Percentiles rank a stretch among this genome's conserved stretches.
phyloP scores from a whole-genome alignment of 2,888 invertebrate genomes.

The Sturmia bella region DNA sequence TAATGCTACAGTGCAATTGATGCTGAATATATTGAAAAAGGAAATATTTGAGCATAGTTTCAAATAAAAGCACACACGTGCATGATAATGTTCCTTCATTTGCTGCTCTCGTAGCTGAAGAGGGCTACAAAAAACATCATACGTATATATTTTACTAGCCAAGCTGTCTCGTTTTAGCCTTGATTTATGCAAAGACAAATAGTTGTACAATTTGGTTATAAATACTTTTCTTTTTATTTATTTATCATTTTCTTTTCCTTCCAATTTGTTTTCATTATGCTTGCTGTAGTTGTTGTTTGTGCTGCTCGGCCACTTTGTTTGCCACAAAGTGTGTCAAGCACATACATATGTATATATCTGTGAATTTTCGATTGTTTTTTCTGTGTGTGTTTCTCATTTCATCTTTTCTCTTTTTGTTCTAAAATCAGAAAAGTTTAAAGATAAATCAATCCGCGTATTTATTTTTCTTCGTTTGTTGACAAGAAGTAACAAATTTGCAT shows the following conservation, averaged over 20 bases:
- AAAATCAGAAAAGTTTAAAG: slow-evolving; percentile 1
- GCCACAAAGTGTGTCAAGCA: slow-evolving; percentile 20
- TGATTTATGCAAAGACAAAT: slow-evolving; percentile 44
- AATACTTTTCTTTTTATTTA: slow-evolving; percentile 22
- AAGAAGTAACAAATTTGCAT: background rate
- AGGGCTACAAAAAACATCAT: background rate
- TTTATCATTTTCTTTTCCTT: slow-evolving; percentile 8
- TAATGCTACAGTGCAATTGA: slow-evolving; percentile 2
- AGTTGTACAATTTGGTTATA: slow-evolving; percentile 41
- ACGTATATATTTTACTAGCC: slow-evolving; percentile 36
- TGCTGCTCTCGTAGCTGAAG: background rate
- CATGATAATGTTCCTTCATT: background rate
- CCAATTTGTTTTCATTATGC: slow-evolving; percentile 1
- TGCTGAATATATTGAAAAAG: slow-evolving; percentile 37
- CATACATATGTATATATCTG: background rate
- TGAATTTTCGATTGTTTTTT: background rate
- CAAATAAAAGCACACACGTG: slow-evolving; percentile 10
- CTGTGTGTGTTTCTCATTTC: slow-evolving; percentile 21
- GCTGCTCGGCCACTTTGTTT: background rate
- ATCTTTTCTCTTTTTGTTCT: background rate
- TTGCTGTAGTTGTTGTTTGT: slow-evolving; percentile 17
- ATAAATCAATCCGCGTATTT: too few relatives aligned
- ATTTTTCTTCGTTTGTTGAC: background rate
- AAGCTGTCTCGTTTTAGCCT: slow-evolving; percentile 64
- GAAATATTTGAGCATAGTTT: background rate